Evolutionary conservation across 2,113 vertebrate genomes (phyloP), one percentile per base, ranked within the genome.

Genomic region (Hippocampus zosterae): DNA sequence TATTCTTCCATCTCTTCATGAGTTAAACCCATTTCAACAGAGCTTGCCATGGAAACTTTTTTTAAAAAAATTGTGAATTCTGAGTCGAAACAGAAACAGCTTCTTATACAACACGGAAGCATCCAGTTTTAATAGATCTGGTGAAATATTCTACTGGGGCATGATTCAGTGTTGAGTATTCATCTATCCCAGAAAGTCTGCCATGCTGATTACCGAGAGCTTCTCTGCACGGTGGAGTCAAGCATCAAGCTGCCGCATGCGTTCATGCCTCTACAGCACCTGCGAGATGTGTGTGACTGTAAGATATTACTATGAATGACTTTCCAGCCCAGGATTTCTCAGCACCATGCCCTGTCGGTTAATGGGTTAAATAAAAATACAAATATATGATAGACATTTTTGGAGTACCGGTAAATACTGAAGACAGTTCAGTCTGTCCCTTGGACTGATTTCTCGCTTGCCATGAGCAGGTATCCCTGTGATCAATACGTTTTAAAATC

Each of bases 101-200:
- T 29, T 29, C 19, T 8, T 53, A 53, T 21, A 53, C 41, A 3
- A 78, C 71, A 72, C 66, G 57, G 67, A 65, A 79, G 56, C 50
- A 37, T 21, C 52, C 37, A 37, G 37, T 76, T 72, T 70, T 71
- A 72, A 65, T 57, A 50, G 70, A 63, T 73, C 33, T 65, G 63
- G 48, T 65, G 68, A 75, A 65, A 75, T 78, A 44, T 52, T 75
- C 74, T 59, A n/a, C 25, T 50, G 27, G 44, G 71, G 33, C 69
- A 73, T 72, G 73, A 69, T 57, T 61, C 60, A 67, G 44, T 42
- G 41, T 42, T 42, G 8, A 42, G 41, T 62, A 33, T 66, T 60
- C 71, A 73, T 65, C 69, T 67, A 63, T 75, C 71, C 44, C 73
- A 74, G 68, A 71, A 70, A 75, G 61, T 67, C 74, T 85, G 81